A percentile compares a stretch with the other conserved stretches of the same genome.
These are phyloP conservation scores for Romanogobio albipinnatus DNA, from an alignment of 2,113 vertebrate genomes.

Conservation along the genomic window DNA sequence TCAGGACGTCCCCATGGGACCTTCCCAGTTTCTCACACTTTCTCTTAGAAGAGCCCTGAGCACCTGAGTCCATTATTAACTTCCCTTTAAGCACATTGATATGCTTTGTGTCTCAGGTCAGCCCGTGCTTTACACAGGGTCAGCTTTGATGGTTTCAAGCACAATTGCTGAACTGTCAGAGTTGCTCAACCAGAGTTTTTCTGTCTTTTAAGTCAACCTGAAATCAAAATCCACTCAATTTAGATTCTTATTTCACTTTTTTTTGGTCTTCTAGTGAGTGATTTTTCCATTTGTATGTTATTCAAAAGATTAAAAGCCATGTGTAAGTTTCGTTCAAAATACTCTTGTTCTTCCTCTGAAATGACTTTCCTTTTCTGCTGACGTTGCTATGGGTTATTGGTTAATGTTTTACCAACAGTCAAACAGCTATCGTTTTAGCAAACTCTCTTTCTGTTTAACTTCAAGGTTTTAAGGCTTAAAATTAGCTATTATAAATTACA, in stretches of 20 bases:
- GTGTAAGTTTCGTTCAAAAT: neutral
- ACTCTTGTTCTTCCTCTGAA: neutral
- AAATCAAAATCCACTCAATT: slow-evolving; percentile 9
- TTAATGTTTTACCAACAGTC: neutral
- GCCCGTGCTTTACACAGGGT: slow-evolving; percentile 50
- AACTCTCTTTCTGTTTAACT: too few relatives aligned
- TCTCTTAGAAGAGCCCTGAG: slow-evolving; percentile 16
- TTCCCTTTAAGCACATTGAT: slow-evolving; percentile 22
- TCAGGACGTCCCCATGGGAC: slow-evolving; percentile 12
- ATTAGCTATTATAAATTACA: too few relatives aligned
- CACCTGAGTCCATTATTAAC: slow-evolving; percentile 53
- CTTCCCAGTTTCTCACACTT: neutral
- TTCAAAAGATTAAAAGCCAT: neutral
- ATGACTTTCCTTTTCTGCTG: neutral
- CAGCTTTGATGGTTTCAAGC: slow-evolving; percentile 50
- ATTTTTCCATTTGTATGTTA: neutral
- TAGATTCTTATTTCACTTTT: neutral
- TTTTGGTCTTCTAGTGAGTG: neutral
- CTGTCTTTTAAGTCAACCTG: neutral
- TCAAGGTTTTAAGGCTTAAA: too few relatives aligned
- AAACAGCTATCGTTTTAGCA: neutral
- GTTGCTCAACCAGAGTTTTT: slow-evolving; percentile 21
- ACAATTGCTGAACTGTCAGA: slow-evolving; percentile 22
- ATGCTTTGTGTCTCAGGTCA: slow-evolving; percentile 36
- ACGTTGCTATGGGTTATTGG: neutral